Evolutionary conservation across 2,113 vertebrate species (phyloP), one percentile per base, ranked within the genome.

Genomic region (Rhabdomys dilectus): DNA sequence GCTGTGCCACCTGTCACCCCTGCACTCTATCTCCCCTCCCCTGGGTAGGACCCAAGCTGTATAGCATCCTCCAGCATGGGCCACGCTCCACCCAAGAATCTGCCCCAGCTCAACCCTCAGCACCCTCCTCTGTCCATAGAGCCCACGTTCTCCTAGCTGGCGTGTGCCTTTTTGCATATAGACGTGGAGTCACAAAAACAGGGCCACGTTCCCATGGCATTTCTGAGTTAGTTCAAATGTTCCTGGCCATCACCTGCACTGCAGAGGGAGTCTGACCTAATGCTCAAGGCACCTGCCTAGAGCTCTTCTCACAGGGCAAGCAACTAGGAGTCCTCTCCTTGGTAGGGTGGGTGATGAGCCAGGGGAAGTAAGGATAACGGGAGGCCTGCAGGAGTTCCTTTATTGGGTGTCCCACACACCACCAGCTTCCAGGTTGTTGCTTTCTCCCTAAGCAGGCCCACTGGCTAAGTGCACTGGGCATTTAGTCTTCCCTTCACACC

Each of bases 1-100:
- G 7, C 15, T 62, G 36, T 29, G n/a, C n/a, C 0, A 1, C 7
- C 58, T 31, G 58, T n/a, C 19, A 31, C 3, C 13, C n/a, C 26
- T 62, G 56, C 24, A 62, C 58, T 31, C 29, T 31, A 42, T 36
- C 22, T 84, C 56, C n/a, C 21, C 21, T 82, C 53, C n/a, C 36
- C n/a, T 39, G 22, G 13, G 36, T 15, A 82, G 53, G 53, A 29
- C 56, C 24, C 15, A 11, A 62, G 80, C 12, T 60, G 36, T 0
- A 0, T 62, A 2, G 3, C 26, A 42, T 62, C 81, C 7, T 42
- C 42, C 42, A 36, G 62, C 31, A 21, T 21, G 60, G 39, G 29
- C 5, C 42, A 58, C 5, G 19, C 84, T 34, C 29, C 26, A 34
- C 72, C 51, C 26, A 4, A 45, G 39, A 5, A 48, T 72, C 73